phyloP scores from a whole-genome alignment of 2,797 vertebrate genomes.

The Hylomyscus alleni region DNA sequence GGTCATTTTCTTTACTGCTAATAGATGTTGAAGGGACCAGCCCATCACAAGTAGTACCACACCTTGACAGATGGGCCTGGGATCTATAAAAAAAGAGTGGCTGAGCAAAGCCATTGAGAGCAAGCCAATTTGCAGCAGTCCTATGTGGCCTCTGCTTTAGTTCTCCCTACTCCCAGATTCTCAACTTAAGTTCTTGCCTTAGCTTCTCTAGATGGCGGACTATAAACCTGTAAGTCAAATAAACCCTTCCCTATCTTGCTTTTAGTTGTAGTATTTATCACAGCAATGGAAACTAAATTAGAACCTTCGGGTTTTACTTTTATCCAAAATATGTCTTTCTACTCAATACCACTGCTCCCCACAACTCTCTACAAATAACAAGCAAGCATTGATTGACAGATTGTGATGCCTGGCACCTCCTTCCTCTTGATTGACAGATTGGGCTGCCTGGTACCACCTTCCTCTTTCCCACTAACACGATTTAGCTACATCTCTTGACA shows the following conservation, averaged over 20 bases:
- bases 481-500: conserved; percentile 68
- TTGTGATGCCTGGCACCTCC: conserved; percentile 49
- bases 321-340: conserved; percentile 35
- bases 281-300: background rate
- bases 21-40: background rate
- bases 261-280: background rate
- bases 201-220: background rate
- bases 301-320: conserved; percentile 22
- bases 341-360: background rate
- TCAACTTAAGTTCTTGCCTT: background rate
- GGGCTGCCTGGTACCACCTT: conserved; percentile 54
- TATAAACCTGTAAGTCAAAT: background rate
- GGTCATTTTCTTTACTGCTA: background rate
- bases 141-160: background rate
- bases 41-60: background rate
- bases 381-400: conserved; percentile 53
- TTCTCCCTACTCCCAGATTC: background rate
- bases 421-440: conserved; percentile 23
- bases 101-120: background rate
- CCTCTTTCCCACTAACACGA: conserved; percentile 45
- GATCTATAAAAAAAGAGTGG: background rate
- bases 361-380: conserved; percentile 57
- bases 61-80: background rate
- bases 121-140: background rate
- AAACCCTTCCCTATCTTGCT: background rate